Evolutionary conservation across 2,888 invertebrate species (phyloP).

Genomic region (Dryomyza anilis): DNA sequence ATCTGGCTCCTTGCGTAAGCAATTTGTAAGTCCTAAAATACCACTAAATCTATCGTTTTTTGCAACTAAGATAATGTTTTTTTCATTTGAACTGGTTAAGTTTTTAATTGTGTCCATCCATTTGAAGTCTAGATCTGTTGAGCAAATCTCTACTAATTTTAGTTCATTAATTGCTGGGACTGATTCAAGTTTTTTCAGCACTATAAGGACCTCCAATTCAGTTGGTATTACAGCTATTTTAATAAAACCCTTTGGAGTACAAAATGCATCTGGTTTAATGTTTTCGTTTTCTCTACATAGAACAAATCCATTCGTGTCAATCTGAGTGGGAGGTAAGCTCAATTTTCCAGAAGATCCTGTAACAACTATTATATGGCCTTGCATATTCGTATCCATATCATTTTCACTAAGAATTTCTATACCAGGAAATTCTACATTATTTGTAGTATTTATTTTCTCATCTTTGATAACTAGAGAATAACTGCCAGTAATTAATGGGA

Average conservation of each 20-base stretch:
- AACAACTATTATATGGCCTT: slow-evolving; percentile 53
- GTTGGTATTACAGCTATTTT: slow-evolving; percentile 49
- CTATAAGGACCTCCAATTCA: slow-evolving; percentile 49
- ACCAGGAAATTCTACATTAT: slow-evolving; percentile 58
- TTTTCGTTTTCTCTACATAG: slow-evolving; percentile 67
- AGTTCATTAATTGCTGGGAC: slow-evolving; percentile 37
- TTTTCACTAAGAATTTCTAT: slow-evolving; percentile 70
- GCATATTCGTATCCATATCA: slow-evolving; percentile 62
- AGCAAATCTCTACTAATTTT: slow-evolving; percentile 45
- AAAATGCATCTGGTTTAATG: slow-evolving; percentile 59
- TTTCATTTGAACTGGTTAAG: slow-evolving; percentile 45
- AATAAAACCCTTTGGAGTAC: slow-evolving; percentile 46
- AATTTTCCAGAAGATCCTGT: slow-evolving; percentile 41
- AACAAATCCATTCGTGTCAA: slow-evolving; percentile 68
- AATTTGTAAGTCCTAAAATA: slow-evolving; percentile 86
- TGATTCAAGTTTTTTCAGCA: slow-evolving; percentile 52
- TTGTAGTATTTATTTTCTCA: too few species aligned
- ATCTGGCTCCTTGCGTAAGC: slow-evolving; percentile 80
- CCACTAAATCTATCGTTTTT: slow-evolving; percentile 76
- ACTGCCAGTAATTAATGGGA: slow-evolving; percentile 74
- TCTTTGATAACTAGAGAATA: slow-evolving; percentile 63
- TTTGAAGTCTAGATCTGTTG: slow-evolving; percentile 44
- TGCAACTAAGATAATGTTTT: slow-evolving; percentile 67
- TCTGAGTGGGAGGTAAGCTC: slow-evolving; percentile 55
- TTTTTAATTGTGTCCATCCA: slow-evolving; percentile 54